Evolutionary conservation across 2,113 vertebrate genomes (phyloP).

Genomic region (Carassius gibelio): DNA sequence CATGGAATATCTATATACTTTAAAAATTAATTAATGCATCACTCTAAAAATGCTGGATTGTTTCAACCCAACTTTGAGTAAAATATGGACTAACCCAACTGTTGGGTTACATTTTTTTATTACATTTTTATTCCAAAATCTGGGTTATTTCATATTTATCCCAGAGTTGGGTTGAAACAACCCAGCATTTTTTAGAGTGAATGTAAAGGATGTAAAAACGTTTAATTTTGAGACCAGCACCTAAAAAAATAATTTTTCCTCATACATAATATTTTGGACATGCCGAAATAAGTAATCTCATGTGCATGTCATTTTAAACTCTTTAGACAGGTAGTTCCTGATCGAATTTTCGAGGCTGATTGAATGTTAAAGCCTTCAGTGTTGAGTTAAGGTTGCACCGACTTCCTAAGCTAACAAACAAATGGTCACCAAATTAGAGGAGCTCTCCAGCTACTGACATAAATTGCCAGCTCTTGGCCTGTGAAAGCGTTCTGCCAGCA

Average conservation of each 20-base stretch:
- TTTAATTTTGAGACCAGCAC: neutral
- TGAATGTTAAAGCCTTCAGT: conserved; percentile 10
- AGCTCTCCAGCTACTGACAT: neutral
- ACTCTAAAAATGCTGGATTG: no score
- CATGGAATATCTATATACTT: neutral
- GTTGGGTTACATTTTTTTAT: no score
- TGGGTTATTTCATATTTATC: no score
- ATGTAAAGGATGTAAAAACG: neutral
- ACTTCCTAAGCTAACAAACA: conserved; percentile 36
- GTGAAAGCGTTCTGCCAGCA: conserved; percentile 30
- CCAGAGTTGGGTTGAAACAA: no score
- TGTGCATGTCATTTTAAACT: neutral
- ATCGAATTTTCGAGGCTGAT: neutral
- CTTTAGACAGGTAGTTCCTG: neutral
- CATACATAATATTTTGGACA: neutral
- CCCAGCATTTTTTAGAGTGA: no score
- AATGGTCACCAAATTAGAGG: conserved; percentile 18
- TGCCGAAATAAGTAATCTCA: neutral
- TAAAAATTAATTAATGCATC: neutral
- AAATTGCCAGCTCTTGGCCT: conserved; percentile 21
- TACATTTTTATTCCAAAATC: no score
- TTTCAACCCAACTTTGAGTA: no score
- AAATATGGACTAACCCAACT: no score
- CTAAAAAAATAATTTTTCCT: neutral
- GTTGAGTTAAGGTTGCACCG: neutral